Base-by-base conservation (phyloP, 2,113 vertebrate genomes). In the Seriola dumerili region DNA sequence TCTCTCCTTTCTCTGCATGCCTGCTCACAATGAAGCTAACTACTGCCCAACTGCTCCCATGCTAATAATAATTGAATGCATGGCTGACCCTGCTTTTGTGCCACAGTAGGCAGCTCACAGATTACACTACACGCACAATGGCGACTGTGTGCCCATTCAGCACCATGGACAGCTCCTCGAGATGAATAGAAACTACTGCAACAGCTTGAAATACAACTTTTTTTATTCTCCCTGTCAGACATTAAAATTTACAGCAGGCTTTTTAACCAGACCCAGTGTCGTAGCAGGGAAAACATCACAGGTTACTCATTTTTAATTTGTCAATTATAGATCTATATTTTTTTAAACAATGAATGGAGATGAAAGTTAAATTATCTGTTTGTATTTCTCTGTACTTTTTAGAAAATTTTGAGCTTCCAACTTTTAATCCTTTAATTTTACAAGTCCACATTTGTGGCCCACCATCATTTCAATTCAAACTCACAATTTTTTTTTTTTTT, bases 81-180 rank as follows among this genome's bases (percentile, higher is more conserved):
- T 72, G 42, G 83, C 93, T 92, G 89, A 92, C 89, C 89, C 89
- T 58, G 84, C 89, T 86, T 89, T 86, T 87, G 71, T 86, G 84
- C 84, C 62, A 74, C 83, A 85, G 81, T 65, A 77, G 87, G 73
- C 81, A 80, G 70, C 85, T 84, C 72, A 62, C 72, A 84, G 62
- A 78, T 83, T 83, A 52, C 52, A 50, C 44, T 54, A 72, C 78
- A 55, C 57, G 66, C 76, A 86, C 81, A 84, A 71, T 65, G 54
- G 69, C 4, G 55, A 59, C 50, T 4, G 48, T 19, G 58, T 50
- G 80, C 34, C 55, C 2, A 32, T 89, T 88, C 87, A 93, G 93
- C 67, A 92, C 93, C 90, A 86, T 1, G 85, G 91, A 91, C 91
- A 93, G 93, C 72, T 89, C 92, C 44, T 34, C 21, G 44, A 23